A percentile compares a stretch with the other conserved stretches of the same genome.
phyloP scores from a whole-genome alignment of 2,888 invertebrate species.

The Sminthurides aquaticus region DNA sequence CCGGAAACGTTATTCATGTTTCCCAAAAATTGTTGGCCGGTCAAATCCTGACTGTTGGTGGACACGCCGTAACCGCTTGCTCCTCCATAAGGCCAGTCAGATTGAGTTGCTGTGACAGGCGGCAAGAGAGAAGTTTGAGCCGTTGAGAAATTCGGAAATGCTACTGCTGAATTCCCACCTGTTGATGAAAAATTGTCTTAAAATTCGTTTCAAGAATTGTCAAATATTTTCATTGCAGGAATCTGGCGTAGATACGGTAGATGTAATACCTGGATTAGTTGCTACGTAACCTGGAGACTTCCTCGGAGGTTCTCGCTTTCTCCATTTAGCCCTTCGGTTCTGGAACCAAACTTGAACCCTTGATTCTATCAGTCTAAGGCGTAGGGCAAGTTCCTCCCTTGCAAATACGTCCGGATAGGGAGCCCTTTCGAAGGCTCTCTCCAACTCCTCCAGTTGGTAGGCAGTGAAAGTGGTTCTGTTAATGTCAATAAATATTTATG shows the following conservation, averaged over 20 bases:
- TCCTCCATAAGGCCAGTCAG: constrained; percentile 38
- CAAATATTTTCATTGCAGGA: too few species aligned
- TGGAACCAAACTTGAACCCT: constrained; percentile 71
- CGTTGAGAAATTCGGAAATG: constrained; percentile 35
- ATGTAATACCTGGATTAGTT: constrained; percentile 40
- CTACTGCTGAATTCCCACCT: constrained; percentile 39
- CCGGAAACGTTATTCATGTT: constrained; percentile 4
- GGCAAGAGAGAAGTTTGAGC: constrained; percentile 37
- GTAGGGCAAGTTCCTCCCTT: constrained; percentile 83
- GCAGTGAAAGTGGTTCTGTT: constrained; percentile 90
- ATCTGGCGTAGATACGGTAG: background rate
- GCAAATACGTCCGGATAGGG: constrained; percentile 96
- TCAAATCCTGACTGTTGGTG: constrained; percentile 26
- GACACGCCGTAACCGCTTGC: constrained; percentile 21
- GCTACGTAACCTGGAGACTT: constrained; percentile 56
- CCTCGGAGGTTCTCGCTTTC: constrained; percentile 84
- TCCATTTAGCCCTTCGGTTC: constrained; percentile 87
- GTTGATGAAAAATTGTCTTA: constrained; percentile 5
- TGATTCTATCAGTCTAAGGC: constrained; percentile 76
- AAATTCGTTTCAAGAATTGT: background rate
- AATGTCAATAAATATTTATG: constrained; percentile 43
- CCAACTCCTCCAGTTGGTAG: constrained; percentile 85
- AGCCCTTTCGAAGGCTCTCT: constrained; percentile 86
- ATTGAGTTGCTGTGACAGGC: constrained; percentile 22
- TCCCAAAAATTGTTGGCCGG: constrained; percentile 29